A percentile compares a stretch with the other conserved stretches of the same genome.
These are phyloP conservation scores for Sylvietta virens DNA, from an alignment of 2,113 vertebrate genomes.

Conservation along the genomic window DNA sequence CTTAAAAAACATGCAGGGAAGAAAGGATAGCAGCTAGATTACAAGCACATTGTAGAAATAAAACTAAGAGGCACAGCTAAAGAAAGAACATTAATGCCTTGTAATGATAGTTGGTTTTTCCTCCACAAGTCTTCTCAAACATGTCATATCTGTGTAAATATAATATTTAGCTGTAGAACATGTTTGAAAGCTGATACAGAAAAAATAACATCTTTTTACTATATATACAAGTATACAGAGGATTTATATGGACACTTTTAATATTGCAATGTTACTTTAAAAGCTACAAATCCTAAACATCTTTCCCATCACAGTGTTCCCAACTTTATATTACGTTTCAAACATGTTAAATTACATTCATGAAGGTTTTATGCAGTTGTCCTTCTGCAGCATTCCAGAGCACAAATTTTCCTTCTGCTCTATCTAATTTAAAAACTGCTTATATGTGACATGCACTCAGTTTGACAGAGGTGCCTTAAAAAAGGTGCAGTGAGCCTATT, in stretches of 20 bases:
- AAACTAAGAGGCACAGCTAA: not conserved
- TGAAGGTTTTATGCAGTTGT: not conserved
- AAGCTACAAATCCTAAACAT: not conserved
- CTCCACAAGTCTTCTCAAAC: not conserved
- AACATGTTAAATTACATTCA: not conserved
- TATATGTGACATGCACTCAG: not conserved
- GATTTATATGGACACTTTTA: not conserved
- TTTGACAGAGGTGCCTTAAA: conserved; percentile 19
- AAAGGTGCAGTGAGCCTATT: conserved; percentile 11
- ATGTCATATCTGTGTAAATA: not conserved
- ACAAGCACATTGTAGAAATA: not conserved
- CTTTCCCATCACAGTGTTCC: not conserved
- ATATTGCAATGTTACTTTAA: not conserved
- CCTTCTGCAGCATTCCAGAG: not conserved
- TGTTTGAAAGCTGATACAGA: not conserved
- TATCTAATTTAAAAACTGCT: not conserved
- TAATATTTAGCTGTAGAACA: not conserved
- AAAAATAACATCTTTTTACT: not conserved
- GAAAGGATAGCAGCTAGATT: not conserved
- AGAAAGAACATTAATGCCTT: not conserved
- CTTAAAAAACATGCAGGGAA: not conserved
- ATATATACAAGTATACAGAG: not conserved
- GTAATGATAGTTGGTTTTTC: not conserved
- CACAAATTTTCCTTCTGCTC: not conserved
- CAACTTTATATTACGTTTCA: not conserved